Percentiles rank a stretch among this genome's conserved stretches.
These are phyloP conservation scores for Brachionus sp. DNA, from an alignment of 1,140 invertebrate genomes.

Conservation along the genomic window DNA sequence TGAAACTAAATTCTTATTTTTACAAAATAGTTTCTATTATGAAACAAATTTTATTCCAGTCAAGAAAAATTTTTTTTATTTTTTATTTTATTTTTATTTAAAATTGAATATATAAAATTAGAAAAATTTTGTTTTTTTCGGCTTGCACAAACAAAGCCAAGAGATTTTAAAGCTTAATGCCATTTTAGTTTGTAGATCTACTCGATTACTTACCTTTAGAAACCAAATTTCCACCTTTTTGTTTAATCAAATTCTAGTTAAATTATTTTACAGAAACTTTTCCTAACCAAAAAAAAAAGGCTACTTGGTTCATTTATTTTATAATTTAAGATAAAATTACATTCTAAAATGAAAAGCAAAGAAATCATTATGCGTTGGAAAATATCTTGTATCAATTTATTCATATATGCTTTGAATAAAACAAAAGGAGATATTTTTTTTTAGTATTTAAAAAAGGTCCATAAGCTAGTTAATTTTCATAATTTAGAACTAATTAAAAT, in stretches of 20 bases:
- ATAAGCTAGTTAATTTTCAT: too few relatives aligned
- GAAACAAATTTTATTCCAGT: not conserved
- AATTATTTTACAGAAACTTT: not conserved
- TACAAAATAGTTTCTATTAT: not conserved
- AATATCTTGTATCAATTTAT: too few relatives aligned
- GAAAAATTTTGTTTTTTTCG: not conserved
- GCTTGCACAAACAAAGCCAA: not conserved
- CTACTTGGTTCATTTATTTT: not conserved
- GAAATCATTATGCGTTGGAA: too few relatives aligned
- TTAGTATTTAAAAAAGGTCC: too few relatives aligned
- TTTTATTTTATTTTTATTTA: too few relatives aligned
- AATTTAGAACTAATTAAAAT: too few relatives aligned
- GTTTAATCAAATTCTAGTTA: not conserved
- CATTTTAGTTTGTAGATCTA: not conserved
- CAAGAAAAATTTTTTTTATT: not conserved
- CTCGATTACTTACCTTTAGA: not conserved
- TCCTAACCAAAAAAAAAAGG: not conserved
- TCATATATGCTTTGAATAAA: too few relatives aligned
- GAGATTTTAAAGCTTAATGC: not conserved
- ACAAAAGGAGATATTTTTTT: too few relatives aligned
- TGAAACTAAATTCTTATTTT: not conserved
- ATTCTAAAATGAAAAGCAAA: too few relatives aligned
- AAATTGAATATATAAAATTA: not conserved
- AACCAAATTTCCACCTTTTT: not conserved
- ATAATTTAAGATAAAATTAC: not conserved